Base-by-base conservation (phyloP, 2,888 invertebrate species). In the Thecophora atra region DNA sequence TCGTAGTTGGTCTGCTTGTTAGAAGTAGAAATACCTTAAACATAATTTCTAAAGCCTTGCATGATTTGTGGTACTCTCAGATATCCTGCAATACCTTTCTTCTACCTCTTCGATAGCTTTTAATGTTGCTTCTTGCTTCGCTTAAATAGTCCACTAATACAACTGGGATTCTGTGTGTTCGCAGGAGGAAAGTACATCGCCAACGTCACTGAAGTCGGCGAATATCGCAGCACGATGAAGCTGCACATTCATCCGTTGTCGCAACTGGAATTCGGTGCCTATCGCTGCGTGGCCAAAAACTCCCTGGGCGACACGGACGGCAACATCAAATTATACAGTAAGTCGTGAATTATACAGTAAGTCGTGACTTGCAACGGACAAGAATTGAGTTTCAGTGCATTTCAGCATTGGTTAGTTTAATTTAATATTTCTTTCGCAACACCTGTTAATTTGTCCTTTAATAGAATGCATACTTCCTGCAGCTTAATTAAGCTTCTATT, bases 231-330 rank as follows among this genome's bases (percentile, higher is more conserved):
- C 74, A 90, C 92, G 76, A 91, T 94, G 89, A 91, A 91, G 78
- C 88, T 94, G 70, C 92, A 91, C 72, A 92, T 94, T 77, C 89
- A 90, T 80, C 89, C 91, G 70, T 89, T 94, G 73, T 89, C 90
- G 1, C 88, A 88, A 76, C 86, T 89, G 13, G 94, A 94, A 86
- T 94, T 92, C 80, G 93, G 93, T 28, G 90, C 92, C 19, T 94
- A 94, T 86, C 91, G 92, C 82, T 95, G 94, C 86, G 91, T 94
- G 78, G 93, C 94, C 68, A 94, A 94, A 86, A 94, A 95, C 85
- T 92, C 93, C 0, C 87, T 94, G 6, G 94, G 94, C 44, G 94
- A 94, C 81, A 94, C 94, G 11, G 94, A 94, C 86, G 94, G 94
- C 77, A 92, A 91, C 74, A 94, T 94, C 78, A 93, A 93, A 86